These are phyloP conservation scores for Drosophila santomea DNA, from an alignment of 1,140 invertebrate genomes.

Conservation along the genomic window DNA sequence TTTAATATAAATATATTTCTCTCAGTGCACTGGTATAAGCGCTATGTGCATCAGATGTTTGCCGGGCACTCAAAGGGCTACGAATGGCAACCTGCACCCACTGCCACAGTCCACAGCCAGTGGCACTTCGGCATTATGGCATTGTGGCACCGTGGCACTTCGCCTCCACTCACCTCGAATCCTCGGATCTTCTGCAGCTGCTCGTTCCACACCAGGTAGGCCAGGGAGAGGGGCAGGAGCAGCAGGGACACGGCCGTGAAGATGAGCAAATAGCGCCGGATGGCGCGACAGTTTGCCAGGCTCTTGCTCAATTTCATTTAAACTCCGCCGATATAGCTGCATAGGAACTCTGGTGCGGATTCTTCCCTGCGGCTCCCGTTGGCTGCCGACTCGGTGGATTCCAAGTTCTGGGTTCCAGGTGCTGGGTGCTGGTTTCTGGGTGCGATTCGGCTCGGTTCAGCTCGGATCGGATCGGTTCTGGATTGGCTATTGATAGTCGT, in stretches of 20 bases:
- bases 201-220: slow-evolving; percentile 83
- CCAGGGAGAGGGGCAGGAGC: slow-evolving; percentile 74
- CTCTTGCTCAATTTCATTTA: slow-evolving; percentile 84
- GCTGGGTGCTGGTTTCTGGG: neutral
- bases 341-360: slow-evolving; percentile 70
- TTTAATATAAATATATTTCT: neutral
- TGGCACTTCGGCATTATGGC: neutral
- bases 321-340: slow-evolving; percentile 63
- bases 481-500: slow-evolving; percentile 43
- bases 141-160: neutral
- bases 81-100: neutral
- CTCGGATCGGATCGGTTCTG: slow-evolving; percentile 25
- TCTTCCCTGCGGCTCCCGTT: slow-evolving; percentile 31
- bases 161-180: slow-evolving; percentile 76
- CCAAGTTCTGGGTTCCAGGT: neutral
- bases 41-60: slow-evolving; percentile 36
- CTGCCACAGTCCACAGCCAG: neutral
- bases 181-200: slow-evolving; percentile 84
- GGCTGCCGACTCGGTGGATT: slow-evolving; percentile 7
- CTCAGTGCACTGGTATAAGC: slow-evolving; percentile 20
- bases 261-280: slow-evolving; percentile 83
- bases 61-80: slow-evolving; percentile 35
- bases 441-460: slow-evolving; percentile 7
- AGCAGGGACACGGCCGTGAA: slow-evolving; percentile 80
- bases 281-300: slow-evolving; percentile 80